Evolutionary conservation across 1,140 invertebrate species (phyloP), one percentile per base, ranked within the genome.

Genomic region (Protaetia brevitarsis): DNA sequence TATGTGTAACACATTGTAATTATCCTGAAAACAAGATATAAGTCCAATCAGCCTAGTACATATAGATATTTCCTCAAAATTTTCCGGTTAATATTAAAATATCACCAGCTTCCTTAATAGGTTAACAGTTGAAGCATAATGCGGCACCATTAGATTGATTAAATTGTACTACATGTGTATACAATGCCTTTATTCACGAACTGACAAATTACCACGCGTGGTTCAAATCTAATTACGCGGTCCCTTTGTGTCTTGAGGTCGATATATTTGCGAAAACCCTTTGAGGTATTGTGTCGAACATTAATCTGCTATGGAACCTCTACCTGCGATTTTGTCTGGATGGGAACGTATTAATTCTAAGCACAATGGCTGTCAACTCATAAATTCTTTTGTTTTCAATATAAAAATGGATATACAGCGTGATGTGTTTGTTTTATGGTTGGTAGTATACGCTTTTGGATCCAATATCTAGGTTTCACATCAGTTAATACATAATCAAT

Each of bases 1-100:
- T 78, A 96, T 90, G 80, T 97, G 95, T 23, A 97, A 83, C 26
- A 90, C 92, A 83, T 95, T 96, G 80, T 92, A 93, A 78, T 95
- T 95, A 81, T 98, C 96, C 95, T 97, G 83, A 8, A 81, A 83
- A 51, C 41, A 51, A 45, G 10, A 45, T 45, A 19, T 45, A 13
- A 13, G 23, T 45, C 7, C 16, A 45, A 19, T 45, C n/a, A 11
- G 34, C 16, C 16, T 45, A 19, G 23, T n/a, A n/a, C n/a, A n/a
- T n/a, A n/a, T n/a, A n/a, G n/a, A n/a, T n/a, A 45, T 45, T 45
- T 45, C 8, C 41, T 8, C 11, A 19, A 8, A 16, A 23, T 8
- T 19, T 6, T 7, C 41, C 11, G 26, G 21, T 51, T 51, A 23
- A 7, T 51, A 51, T 45, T 51, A 19, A 51, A 19, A 51, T 23